Percentiles rank a stretch among this genome's conserved stretches.
Conservation (phyloP, 2,797 vertebrate species). For the Melanotaenia trifasciata region DNA sequence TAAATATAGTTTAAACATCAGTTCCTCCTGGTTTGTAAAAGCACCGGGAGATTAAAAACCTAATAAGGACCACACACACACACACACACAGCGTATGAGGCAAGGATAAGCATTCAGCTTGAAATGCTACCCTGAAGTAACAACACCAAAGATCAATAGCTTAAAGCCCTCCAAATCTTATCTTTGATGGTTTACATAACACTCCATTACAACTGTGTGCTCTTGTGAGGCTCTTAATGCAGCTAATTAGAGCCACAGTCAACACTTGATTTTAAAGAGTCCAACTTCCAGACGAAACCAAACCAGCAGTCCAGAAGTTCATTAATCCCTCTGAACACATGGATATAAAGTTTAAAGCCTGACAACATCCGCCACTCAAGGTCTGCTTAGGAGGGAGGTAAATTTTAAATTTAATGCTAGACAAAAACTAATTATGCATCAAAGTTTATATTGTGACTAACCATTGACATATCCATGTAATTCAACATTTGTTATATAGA, state of each 20-base stretch:
- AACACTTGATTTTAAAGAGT: slow-evolving; percentile 37
- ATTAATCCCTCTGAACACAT: slow-evolving; percentile 31
- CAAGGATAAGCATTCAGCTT: slow-evolving; percentile 5
- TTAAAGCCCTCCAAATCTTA: slow-evolving; percentile 28
- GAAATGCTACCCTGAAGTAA: slow-evolving; percentile 32
- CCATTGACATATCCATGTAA: too few relatives aligned
- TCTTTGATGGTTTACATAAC: slow-evolving; percentile 41
- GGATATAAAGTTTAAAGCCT: not conserved
- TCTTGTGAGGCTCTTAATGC: slow-evolving; percentile 40
- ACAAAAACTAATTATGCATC: not conserved
- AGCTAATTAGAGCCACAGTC: slow-evolving; percentile 49
- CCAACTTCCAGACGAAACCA: slow-evolving; percentile 23
- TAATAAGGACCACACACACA: slow-evolving; percentile 16
- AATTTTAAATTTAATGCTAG: not conserved
- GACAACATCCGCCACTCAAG: not conserved
- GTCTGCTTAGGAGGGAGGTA: not conserved
- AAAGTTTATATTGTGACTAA: too few relatives aligned
- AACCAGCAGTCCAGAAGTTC: slow-evolving; percentile 34
- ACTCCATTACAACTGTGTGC: slow-evolving; percentile 16
- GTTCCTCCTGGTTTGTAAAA: slow-evolving; percentile 16
- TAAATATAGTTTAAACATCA: slow-evolving; percentile 45
- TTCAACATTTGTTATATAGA: too few relatives aligned
- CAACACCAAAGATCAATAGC: slow-evolving; percentile 33
- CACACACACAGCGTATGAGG: not conserved
- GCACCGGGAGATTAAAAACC: slow-evolving; percentile 15